Base-by-base conservation (phyloP, 2,113 vertebrate genomes). In the Saimiri boliviensis region DNA sequence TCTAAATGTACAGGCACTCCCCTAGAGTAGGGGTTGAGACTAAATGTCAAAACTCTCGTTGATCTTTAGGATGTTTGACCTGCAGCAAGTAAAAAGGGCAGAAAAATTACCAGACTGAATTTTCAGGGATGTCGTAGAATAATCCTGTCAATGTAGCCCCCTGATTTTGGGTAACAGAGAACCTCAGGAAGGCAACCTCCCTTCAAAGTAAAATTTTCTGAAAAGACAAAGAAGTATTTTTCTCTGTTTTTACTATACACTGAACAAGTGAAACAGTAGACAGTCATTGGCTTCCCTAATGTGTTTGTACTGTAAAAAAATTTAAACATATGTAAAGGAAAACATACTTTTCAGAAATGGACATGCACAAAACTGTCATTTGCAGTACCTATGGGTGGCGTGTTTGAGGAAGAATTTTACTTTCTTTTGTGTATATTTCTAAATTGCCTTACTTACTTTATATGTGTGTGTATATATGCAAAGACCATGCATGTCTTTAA, bases 291-390 rank as follows among this genome's bases (percentile, higher is more conserved):
- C 77, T 81, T 68, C 52, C 25, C 81, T 21, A 19, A 52, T 68
- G 21, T 42, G 58, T n/a, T 2, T 20, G 16, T 30, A n/a, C 1
- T 60, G 32, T 30, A 42, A n/a, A 83, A 17, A 58, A 19, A 58
- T 2, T 5, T 16, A 76, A 60, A 37, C 13, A 5, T n/a, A 25
- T 17, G 25, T 40, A 63, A 70, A 93, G 80, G 27, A 58, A 71
- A 94, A 71, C 14, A 80, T 5, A 19, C 20, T 71, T 85, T 71
- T 87, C 42, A 92, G 45, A 92, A 93, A 66, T 80, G 74, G 3
- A 68, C 14, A 63, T 8, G 85, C 14, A 45, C 10, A 86, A 10
- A 76, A 37, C 0, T 58, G 21, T 74, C 71, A 91, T 5, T 32
- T 82, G 42, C 42, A 37, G 3, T 94, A n/a, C 60, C 17, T 47